Conservation (phyloP, 2,113 vertebrate genomes). For the Nesogale talazaci region DNA sequence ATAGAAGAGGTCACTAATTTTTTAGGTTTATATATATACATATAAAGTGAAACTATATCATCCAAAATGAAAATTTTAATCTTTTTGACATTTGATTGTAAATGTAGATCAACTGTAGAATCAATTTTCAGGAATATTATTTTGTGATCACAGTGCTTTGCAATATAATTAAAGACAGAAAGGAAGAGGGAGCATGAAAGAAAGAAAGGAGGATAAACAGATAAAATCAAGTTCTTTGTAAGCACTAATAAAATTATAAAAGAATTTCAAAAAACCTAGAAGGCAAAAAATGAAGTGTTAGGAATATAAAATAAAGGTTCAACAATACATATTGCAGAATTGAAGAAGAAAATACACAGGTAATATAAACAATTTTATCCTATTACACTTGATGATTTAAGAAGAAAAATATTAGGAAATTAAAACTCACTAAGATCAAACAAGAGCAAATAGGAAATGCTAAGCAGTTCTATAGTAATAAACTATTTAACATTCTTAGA, state of each 20-base stretch:
- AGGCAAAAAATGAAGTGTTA: neutral
- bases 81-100: neutral
- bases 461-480: neutral
- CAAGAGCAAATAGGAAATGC: constrained; percentile 3
- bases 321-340: neutral
- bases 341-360: neutral
- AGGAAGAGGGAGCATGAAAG: neutral
- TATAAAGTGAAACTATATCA: neutral
- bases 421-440: neutral
- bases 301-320: neutral
- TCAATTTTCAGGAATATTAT: constrained; percentile 9
- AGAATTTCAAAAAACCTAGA: constrained; percentile 8
- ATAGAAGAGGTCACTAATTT: neutral
- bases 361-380: no score
- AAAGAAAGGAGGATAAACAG: neutral
- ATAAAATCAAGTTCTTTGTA: neutral
- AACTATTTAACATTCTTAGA: neutral
- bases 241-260: constrained; percentile 1
- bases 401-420: neutral
- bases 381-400: constrained; percentile 1
- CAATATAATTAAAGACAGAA: neutral
- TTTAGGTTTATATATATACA: neutral
- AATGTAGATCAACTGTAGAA: neutral
- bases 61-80: constrained; percentile 10
- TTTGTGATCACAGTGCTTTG: neutral